Conservation (phyloP, 1,140 invertebrate genomes). For the Drosophila ironensis region DNA sequence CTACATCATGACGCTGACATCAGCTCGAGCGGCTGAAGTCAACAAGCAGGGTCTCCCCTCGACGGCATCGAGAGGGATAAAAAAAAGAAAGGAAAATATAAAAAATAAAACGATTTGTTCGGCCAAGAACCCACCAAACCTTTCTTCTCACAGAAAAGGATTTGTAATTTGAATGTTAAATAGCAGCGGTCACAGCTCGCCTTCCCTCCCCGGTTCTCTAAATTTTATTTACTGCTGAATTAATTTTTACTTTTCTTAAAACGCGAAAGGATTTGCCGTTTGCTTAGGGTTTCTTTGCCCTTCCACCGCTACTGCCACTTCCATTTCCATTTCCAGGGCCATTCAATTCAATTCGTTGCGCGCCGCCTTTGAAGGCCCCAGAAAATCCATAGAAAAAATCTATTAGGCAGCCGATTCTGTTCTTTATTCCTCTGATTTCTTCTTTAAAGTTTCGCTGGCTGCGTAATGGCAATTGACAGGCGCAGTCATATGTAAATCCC, state of each 20-base stretch:
- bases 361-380: constrained; percentile 35
- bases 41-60: constrained; percentile 37
- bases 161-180: constrained; percentile 81
- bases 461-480: constrained; percentile 70
- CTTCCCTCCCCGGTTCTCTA: constrained; percentile 26
- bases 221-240: constrained; percentile 77
- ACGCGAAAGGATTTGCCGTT: constrained; percentile 48
- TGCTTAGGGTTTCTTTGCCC: constrained; percentile 67
- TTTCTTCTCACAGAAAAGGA: constrained; percentile 45
- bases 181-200: constrained; percentile 39
- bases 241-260: constrained; percentile 67
- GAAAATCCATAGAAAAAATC: constrained; percentile 35
- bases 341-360: constrained; percentile 26
- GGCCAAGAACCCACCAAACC: constrained; percentile 11
- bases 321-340: constrained; percentile 1
- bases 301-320: background rate
- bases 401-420: constrained; percentile 62
- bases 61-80: too few species aligned
- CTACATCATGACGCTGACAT: constrained; percentile 19
- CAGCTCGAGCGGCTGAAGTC: constrained; percentile 66
- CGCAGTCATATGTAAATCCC: constrained; percentile 73
- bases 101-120: constrained; percentile 51
- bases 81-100: background rate
- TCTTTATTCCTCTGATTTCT: constrained; percentile 12
- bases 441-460: constrained; percentile 31